Percentiles rank a stretch among this genome's conserved stretches.
phyloP scores from a whole-genome alignment of 2,888 invertebrate species.

The Lasioglossum leucozonium region DNA sequence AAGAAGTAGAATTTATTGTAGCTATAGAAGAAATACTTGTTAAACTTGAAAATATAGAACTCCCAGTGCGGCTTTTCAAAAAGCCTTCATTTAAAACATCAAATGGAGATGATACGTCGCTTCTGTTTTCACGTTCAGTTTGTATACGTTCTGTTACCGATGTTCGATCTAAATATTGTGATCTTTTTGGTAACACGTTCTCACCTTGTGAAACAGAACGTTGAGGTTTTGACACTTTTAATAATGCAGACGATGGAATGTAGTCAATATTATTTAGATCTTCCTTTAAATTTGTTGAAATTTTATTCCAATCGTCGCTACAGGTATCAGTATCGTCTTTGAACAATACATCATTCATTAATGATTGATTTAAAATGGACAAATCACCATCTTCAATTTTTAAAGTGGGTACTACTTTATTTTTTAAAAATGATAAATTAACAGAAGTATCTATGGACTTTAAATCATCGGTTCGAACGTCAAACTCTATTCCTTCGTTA shows the following conservation, averaged over 20 bases:
- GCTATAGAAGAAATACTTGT: constrained; percentile 76
- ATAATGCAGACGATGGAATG: neutral
- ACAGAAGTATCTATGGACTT: neutral
- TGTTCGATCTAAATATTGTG: constrained; percentile 15
- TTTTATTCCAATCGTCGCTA: constrained; percentile 44
- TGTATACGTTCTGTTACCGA: constrained; percentile 56
- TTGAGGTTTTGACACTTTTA: constrained; percentile 29
- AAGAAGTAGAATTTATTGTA: constrained; percentile 65
- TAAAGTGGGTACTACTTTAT: constrained; percentile 16
- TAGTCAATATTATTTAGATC: constrained; percentile 32
- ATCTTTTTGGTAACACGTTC: constrained; percentile 52
- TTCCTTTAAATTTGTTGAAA: constrained; percentile 46
- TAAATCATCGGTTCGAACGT: constrained; percentile 44
- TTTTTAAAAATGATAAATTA: constrained; percentile 1
- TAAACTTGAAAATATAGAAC: constrained; percentile 69
- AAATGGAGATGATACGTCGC: constrained; percentile 60
- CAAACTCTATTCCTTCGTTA: constrained; percentile 35
- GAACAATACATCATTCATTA: constrained; percentile 77
- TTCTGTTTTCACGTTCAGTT: constrained; percentile 4
- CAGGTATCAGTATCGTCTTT: constrained; percentile 42
- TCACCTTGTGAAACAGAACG: constrained; percentile 74
- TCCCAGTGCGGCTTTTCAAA: constrained; percentile 55
- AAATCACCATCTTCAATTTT: constrained; percentile 43
- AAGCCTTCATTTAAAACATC: constrained; percentile 76
- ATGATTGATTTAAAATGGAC: constrained; percentile 78